These are phyloP conservation scores for Bombyx huttoni DNA, from an alignment of 2,888 invertebrate species.

Conservation along the genomic window DNA sequence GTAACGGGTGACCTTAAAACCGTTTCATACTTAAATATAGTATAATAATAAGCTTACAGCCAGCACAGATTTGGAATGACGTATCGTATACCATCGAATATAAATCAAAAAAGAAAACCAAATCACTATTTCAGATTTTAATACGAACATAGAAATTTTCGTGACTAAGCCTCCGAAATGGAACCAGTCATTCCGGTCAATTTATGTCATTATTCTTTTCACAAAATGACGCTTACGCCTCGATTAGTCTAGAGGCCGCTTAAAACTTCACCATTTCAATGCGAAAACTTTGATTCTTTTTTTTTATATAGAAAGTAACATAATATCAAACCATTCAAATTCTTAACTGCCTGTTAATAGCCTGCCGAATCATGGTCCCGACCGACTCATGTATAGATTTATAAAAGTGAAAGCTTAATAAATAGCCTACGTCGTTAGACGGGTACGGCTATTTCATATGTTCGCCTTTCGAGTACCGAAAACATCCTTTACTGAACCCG, in stretches of 20 bases:
- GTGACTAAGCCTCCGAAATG: too few relatives aligned
- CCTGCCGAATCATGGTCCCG: conserved; percentile 5
- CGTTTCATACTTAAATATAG: too few relatives aligned
- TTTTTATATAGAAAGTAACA: neutral
- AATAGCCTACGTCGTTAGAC: conserved; percentile 25
- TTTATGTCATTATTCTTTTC: too few relatives aligned
- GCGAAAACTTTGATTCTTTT: neutral
- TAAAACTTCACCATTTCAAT: neutral
- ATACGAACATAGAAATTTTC: too few relatives aligned
- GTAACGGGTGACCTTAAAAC: neutral
- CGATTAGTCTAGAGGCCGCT: too few relatives aligned
- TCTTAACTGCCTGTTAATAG: conserved; percentile 6
- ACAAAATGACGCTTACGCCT: neutral
- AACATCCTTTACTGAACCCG: conserved; percentile 1
- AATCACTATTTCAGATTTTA: too few relatives aligned
- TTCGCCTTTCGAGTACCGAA: conserved; percentile 2
- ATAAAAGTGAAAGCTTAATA: conserved; percentile 17
- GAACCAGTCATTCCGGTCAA: too few relatives aligned
- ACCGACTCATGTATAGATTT: conserved; percentile 11
- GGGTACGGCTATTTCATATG: conserved; percentile 16
- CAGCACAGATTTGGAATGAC: too few relatives aligned
- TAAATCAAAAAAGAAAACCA: too few relatives aligned
- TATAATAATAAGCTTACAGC: too few relatives aligned
- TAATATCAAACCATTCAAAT: neutral
- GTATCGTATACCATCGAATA: too few relatives aligned